These are phyloP conservation scores for Vidua macroura DNA, from an alignment of 2,113 vertebrate genomes.

Conservation along the genomic window DNA sequence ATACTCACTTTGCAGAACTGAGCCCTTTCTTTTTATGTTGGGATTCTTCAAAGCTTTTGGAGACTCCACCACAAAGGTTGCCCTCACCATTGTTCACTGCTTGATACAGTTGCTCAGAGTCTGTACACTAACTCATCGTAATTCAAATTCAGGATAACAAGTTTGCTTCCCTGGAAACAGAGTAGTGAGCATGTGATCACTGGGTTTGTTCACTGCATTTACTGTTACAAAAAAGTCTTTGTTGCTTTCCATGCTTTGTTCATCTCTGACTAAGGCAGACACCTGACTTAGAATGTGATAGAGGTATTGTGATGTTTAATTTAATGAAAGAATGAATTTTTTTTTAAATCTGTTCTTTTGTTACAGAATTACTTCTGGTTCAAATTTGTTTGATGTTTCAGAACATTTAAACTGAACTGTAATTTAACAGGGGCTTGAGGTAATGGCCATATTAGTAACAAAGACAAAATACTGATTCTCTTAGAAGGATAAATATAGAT, in stretches of 20 bases:
- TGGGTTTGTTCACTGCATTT: neutral
- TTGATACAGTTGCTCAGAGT: neutral
- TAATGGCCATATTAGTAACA: neutral
- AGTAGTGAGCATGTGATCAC: neutral
- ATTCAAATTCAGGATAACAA: neutral
- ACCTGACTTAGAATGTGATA: neutral
- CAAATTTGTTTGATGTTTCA: neutral
- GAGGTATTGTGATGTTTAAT: neutral
- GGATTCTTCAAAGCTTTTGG: neutral
- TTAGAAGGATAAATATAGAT: neutral
- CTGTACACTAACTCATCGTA: neutral
- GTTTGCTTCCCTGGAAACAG: neutral
- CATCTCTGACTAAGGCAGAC: neutral
- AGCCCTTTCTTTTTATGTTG: neutral
- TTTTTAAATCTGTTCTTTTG: neutral
- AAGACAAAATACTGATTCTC: neutral
- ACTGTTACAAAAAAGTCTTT: neutral
- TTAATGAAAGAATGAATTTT: neutral
- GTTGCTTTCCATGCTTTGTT: neutral
- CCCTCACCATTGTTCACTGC: neutral
- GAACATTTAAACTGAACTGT: neutral
- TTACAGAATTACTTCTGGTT: neutral
- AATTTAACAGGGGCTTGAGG: neutral
- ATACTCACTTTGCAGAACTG: neutral
- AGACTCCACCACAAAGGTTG: neutral